Evolutionary conservation across 2,797 vertebrate species (phyloP).

Genomic region (Gephyroberyx darwinii): DNA sequence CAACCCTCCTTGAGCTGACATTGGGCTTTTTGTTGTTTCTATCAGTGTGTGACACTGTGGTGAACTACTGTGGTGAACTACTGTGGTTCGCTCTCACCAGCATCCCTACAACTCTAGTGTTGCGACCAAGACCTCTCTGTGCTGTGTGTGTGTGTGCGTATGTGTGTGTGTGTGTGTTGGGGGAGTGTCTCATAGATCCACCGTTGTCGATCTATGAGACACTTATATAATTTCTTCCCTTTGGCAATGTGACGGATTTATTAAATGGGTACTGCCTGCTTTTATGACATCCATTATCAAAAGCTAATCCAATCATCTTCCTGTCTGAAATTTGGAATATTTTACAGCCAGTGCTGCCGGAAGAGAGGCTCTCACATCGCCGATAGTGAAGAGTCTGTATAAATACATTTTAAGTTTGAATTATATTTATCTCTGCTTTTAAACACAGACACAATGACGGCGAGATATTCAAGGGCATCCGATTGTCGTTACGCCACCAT

Average conservation of each 20-base stretch:
- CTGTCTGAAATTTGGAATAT: conserved; percentile 67
- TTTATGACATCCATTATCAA: conserved; percentile 75
- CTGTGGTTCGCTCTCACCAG: too few species aligned
- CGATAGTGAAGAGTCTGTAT: conserved; percentile 8
- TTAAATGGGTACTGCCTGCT: conserved; percentile 66
- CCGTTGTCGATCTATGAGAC: conserved; percentile 47
- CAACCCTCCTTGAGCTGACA: conserved; percentile 54
- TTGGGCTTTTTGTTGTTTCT: conserved; percentile 32
- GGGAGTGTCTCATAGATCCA: conserved; percentile 11
- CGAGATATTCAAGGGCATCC: conserved; percentile 70
- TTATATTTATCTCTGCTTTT: conserved; percentile 58
- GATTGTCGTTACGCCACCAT: conserved; percentile 71
- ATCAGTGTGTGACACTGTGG: conserved; percentile 18
- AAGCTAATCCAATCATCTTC: conserved; percentile 73
- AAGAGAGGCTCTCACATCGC: conserved; percentile 21
- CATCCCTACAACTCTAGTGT: conserved; percentile 29
- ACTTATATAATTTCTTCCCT: conserved; percentile 58
- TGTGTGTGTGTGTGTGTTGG: conserved; percentile 10
- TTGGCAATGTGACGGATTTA: conserved; percentile 74
- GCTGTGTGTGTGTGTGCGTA: background rate
- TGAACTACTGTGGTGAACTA: conserved; percentile 36
- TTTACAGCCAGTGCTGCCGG: conserved; percentile 49
- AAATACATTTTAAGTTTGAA: conserved; percentile 56
- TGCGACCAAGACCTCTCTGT: conserved; percentile 11
- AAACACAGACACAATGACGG: conserved; percentile 45